Evolutionary conservation across 2,888 invertebrate genomes (phyloP).

Genomic region (Prenolepis imparis): DNA sequence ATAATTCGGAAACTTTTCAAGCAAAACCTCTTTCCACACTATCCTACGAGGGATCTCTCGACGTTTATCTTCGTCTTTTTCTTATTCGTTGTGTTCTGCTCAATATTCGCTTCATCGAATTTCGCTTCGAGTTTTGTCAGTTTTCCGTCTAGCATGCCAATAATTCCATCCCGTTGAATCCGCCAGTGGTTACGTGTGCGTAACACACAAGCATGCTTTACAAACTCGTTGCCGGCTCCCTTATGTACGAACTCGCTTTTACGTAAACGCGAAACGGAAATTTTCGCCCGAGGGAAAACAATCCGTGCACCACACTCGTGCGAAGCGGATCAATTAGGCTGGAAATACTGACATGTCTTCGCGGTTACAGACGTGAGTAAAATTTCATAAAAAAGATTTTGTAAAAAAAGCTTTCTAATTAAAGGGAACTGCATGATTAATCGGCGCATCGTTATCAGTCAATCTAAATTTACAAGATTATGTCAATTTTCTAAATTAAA

Average conservation of each 20-base stretch:
- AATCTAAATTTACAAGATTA: constrained; percentile 6
- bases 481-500: background rate
- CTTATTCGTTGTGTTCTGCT: background rate
- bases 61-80: background rate
- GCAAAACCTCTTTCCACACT: background rate
- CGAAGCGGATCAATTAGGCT: constrained; percentile 65
- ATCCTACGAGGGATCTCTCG: background rate
- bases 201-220: constrained; percentile 49
- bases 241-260: constrained; percentile 45
- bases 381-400: constrained; percentile 28
- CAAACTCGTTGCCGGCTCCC: constrained; percentile 66
- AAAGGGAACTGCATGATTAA: background rate
- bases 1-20: constrained; percentile 5
- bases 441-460: background rate
- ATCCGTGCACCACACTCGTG: constrained; percentile 26
- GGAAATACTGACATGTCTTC: constrained; percentile 42
- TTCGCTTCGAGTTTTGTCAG: constrained; percentile 30
- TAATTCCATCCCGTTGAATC: background rate
- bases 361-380: background rate
- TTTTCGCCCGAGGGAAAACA: constrained; percentile 48
- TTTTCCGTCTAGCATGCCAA: constrained; percentile 1
- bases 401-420: constrained; percentile 13
- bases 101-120: constrained; percentile 22
- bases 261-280: constrained; percentile 41
- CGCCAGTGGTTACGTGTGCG: constrained; percentile 34